phyloP scores from a whole-genome alignment of 2,113 vertebrate genomes.

The Pseudopipra pipra region DNA sequence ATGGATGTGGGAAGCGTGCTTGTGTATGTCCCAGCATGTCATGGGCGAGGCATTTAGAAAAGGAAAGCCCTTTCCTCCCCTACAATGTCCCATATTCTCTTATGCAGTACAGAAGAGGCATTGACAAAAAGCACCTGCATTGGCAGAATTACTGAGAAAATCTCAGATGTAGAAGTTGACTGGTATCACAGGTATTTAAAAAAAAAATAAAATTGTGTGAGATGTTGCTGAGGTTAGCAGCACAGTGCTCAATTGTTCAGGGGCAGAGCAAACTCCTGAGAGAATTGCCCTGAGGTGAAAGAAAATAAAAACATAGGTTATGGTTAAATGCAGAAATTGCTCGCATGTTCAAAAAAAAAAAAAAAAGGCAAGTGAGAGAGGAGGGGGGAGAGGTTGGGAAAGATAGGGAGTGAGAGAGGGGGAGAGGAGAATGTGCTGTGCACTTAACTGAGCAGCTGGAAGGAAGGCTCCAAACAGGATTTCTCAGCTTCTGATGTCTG shows the following conservation, averaged over 20 bases:
- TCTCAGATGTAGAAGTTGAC: neutral
- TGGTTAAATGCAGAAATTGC: conserved; percentile 4
- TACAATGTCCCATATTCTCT: neutral
- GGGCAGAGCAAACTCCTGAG: neutral
- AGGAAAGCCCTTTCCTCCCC: neutral
- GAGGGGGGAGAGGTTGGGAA: conserved; percentile 2
- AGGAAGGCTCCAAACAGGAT: conserved; percentile 24
- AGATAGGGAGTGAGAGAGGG: neutral
- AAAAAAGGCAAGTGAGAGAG: neutral
- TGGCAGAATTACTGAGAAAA: neutral
- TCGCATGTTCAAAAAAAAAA: neutral
- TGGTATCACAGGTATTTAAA: neutral
- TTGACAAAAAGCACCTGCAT: neutral
- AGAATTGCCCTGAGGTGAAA: neutral
- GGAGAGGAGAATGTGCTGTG: conserved; percentile 6
- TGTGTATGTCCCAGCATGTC: neutral
- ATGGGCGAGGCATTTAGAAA: accelerated
- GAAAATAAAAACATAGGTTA: conserved; percentile 31
- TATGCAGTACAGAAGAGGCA: neutral
- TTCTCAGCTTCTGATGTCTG: conserved; percentile 28
- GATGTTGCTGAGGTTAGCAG: neutral
- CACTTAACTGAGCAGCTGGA: conserved; percentile 20
- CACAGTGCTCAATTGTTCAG: neutral
- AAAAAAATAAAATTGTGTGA: neutral
- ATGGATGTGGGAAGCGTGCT: neutral